Conservation (phyloP, 2,888 invertebrate genomes). For the Agrotis segetum region DNA sequence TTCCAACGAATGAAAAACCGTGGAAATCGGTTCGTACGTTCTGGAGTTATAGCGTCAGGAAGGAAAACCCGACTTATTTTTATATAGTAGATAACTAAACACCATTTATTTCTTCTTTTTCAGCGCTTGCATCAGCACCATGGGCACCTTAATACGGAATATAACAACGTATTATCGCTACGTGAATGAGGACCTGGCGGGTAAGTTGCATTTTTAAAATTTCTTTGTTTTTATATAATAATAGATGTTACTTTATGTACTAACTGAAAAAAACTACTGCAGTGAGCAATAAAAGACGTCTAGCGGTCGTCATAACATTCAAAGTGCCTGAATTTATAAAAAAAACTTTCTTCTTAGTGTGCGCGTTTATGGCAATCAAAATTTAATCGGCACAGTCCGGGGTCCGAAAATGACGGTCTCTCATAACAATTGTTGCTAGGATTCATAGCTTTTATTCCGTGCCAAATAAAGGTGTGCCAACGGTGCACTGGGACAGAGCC, state of each 20-base stretch:
- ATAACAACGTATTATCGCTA: constrained; percentile 82
- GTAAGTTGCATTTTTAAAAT: constrained; percentile 63
- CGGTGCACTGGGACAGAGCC: too few species aligned
- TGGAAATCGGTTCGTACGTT: too few species aligned
- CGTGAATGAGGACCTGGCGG: constrained; percentile 84
- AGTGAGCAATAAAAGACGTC: background rate
- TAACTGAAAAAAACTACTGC: background rate
- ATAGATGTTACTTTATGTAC: background rate
- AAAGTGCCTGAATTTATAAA: background rate
- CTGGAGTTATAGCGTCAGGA: too few species aligned
- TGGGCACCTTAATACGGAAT: constrained; percentile 83
- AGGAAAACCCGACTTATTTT: too few species aligned
- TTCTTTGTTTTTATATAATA: background rate
- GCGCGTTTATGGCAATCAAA: too few species aligned
- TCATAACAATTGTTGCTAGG: too few species aligned
- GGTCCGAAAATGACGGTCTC: too few species aligned
- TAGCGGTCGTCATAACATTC: background rate
- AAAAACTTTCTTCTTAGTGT: background rate
- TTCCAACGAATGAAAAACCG: too few species aligned
- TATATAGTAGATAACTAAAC: background rate
- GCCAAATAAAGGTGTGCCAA: too few species aligned
- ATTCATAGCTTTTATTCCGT: too few species aligned
- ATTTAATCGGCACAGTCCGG: too few species aligned
- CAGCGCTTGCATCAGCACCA: constrained; percentile 54
- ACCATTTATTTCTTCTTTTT: constrained; percentile 36